Base-by-base conservation (phyloP, 2,888 invertebrate species). In the Dermolepida albohirtum region DNA sequence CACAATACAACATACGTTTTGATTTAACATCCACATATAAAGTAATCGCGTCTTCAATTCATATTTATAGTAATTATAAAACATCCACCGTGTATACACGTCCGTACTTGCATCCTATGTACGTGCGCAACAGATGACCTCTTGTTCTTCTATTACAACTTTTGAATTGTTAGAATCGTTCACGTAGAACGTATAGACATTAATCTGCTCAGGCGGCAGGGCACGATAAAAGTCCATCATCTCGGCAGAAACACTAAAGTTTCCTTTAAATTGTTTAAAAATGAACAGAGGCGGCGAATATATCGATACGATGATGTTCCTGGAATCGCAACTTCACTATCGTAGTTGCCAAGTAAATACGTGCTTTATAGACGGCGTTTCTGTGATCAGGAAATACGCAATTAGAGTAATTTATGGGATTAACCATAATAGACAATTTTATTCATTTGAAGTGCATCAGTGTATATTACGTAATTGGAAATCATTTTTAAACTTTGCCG, bases 41-140 rank as follows among this genome's bases (percentile, higher is more conserved):
- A 70, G 68, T 74, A 74, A 74, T 74, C 70, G 73, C 74, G 71
- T 69, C 69, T 74, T 73, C 71, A 72, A 74, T 74, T 74, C 74
- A 73, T 74, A 74, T 74, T 74, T 72, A 73, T 69, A 54, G 71
- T 71, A 72, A 73, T 72, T 72, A 72, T 72, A 70, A 73, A 68
- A 68, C 57, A 64, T 57, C 49, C 47, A 62, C 47, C 34, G 59
- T 14, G 47, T 62, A 62, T 62, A 47, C 43, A 43, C 59, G 39
- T 39, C 40, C 40, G 6, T 8, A 34, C 34, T 54, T 11, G 40
- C 54, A 17, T 17, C 39, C 29, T 10, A 10, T 34, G 43, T 52
- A 44, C 69, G 55, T 69, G 68, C 57, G 34, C 64, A 44, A 52
- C 49, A 52, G 64, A 67, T 70, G 66, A 71, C 68, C 70, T 64